Percentiles rank a stretch among this genome's conserved stretches.
These are phyloP conservation scores for Lepidochrysops patricia DNA, from an alignment of 2,888 invertebrate species.

Conservation along the genomic window DNA sequence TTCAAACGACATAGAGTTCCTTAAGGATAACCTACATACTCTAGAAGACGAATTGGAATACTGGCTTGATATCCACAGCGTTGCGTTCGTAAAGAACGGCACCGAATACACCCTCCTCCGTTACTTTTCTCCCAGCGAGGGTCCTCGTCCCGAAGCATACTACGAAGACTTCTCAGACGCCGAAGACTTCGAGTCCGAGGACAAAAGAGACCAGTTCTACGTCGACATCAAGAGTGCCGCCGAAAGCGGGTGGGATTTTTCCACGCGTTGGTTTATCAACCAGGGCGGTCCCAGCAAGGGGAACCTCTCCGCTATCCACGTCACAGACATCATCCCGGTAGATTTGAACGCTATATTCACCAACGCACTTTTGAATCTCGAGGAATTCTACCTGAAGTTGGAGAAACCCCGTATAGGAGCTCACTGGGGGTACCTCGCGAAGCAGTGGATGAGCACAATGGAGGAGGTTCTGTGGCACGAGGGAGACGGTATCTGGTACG, in stretches of 20 bases:
- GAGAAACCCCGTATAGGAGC: constrained; percentile 58
- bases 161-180: constrained; percentile 76
- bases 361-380: constrained; percentile 77
- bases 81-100: constrained; percentile 65
- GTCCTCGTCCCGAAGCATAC: constrained; percentile 84
- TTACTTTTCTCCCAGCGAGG: constrained; percentile 75
- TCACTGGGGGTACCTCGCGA: constrained; percentile 69
- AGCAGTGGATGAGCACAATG: constrained; percentile 76
- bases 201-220: constrained; percentile 72
- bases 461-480: constrained; percentile 83
- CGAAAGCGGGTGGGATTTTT: constrained; percentile 93
- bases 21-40: constrained; percentile 69
- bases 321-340: constrained; percentile 82
- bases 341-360: constrained; percentile 87
- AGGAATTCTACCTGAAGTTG: constrained; percentile 73
- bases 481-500: constrained; percentile 85
- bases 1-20: constrained; percentile 78
- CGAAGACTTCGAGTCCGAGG: constrained; percentile 54
- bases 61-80: constrained; percentile 76
- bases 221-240: constrained; percentile 84
- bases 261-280: constrained; percentile 83
- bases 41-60: constrained; percentile 79
- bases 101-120: constrained; percentile 71
- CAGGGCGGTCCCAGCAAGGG: constrained; percentile 73
- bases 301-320: constrained; percentile 77